Evolutionary conservation across 2,113 vertebrate genomes (phyloP), one percentile per base, ranked within the genome.

Genomic region (Plestiodon gilberti): DNA sequence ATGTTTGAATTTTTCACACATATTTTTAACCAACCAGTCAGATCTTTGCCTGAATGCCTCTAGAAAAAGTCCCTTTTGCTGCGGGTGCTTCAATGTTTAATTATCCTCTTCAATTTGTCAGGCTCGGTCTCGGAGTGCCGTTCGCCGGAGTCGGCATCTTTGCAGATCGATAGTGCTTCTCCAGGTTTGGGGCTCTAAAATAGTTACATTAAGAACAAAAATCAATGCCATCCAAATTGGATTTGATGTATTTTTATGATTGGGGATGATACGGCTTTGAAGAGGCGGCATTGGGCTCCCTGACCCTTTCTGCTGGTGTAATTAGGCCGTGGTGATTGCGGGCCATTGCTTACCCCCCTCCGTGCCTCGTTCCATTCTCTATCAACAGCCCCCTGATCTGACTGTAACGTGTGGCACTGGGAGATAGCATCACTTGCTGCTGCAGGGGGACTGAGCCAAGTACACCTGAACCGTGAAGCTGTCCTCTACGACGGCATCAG

Each of bases 191-290:
- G 8, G 91, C 85, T 90, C 87, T 83, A 75, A 92, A 95, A 93
- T 10, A 90, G 92, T 95, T 93, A 89, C 91, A 84, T 93, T 89
- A 14, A 77, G 84, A 86, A n/a, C n/a, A 89, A 92, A 89, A 93
- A 95, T 95, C 94, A 35, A 93, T 93, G 1, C 81, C 40, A 67
- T 80, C 55, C 90, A 93, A 86, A 86, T 95, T 93, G 85, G 88
- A 94, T 93, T 92, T 87, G 78, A 82, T 88, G 79, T 85, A 18
- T 90, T 94, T n/a, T 95, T 93, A 88, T 93, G 88, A 85, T 84
- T 8, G 75, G 78, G 82, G 87, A 82, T 59, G 86, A 81, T 69
- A 22, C 81, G 75, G 1, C 1, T 40, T 75, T 71, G 40, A 57
- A n/a, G 84, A 38, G 20, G 11, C 7, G 1, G 30, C 6, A 9